phyloP scores from a whole-genome alignment of 2,888 invertebrate species.

The Aethes cnicana region DNA sequence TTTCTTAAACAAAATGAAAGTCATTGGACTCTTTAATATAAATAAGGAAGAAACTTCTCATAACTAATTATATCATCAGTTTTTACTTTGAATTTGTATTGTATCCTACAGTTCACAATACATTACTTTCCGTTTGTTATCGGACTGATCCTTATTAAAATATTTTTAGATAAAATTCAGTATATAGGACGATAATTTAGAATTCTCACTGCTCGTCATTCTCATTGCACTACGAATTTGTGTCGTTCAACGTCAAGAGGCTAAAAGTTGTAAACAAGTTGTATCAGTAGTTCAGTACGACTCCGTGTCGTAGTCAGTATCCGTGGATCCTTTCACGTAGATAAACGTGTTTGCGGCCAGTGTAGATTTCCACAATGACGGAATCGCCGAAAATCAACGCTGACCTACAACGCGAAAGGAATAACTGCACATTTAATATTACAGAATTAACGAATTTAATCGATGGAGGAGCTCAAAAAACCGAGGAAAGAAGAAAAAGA shows the following conservation, averaged over 20 bases:
- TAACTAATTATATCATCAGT: no score
- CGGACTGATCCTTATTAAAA: conserved; percentile 10
- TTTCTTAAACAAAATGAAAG: neutral
- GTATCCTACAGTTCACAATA: neutral
- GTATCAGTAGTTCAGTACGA: neutral
- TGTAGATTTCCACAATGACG: conserved; percentile 43
- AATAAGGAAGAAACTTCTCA: no score
- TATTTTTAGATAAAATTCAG: neutral
- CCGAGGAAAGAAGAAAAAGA: conserved; percentile 83
- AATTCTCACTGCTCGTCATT: neutral
- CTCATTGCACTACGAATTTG: conserved; percentile 1
- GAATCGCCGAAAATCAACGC: conserved; percentile 77
- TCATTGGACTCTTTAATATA: no score
- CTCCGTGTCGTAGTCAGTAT: conserved; percentile 2
- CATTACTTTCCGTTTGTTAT: conserved; percentile 8
- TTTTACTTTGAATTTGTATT: conserved; percentile 1
- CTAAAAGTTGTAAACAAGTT: conserved; percentile 14
- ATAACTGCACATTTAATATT: conserved; percentile 88
- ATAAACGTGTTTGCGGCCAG: conserved; percentile 18
- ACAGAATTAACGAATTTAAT: conserved; percentile 89
- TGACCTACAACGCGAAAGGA: conserved; percentile 88
- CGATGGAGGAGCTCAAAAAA: conserved; percentile 89
- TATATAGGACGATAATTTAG: conserved; percentile 17
- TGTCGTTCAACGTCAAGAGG: neutral
- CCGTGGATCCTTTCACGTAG: conserved; percentile 19